Evolutionary conservation across 2,797 vertebrate species (phyloP).

Genomic region (Fundulus diaphanus): DNA sequence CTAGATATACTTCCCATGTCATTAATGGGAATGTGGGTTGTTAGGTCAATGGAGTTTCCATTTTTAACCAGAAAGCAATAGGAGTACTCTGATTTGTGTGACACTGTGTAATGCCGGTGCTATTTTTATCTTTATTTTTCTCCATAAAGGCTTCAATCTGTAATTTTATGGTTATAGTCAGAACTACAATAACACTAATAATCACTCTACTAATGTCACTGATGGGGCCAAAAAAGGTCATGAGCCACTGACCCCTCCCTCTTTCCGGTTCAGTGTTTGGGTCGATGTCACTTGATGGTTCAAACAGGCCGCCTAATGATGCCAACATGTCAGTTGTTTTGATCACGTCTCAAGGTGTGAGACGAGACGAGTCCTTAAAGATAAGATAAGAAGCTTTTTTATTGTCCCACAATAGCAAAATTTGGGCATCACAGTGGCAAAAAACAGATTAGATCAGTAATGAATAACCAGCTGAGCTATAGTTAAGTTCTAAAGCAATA

Average conservation of each 20-base stretch:
- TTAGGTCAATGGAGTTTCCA: constrained; percentile 12
- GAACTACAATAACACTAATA: not conserved
- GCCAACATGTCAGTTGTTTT: not conserved
- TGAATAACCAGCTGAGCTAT: too few relatives aligned
- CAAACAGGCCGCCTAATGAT: not conserved
- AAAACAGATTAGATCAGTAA: too few relatives aligned
- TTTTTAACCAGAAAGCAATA: constrained; percentile 24
- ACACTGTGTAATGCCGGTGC: not conserved
- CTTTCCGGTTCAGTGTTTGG: not conserved
- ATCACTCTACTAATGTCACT: not conserved
- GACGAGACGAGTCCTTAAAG: not conserved
- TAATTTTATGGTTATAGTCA: not conserved
- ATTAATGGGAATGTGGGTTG: not conserved
- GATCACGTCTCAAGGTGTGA: not conserved
- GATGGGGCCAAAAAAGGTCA: not conserved
- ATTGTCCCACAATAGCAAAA: too few relatives aligned
- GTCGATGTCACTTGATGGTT: not conserved
- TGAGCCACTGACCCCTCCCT: not conserved
- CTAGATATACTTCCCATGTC: constrained; percentile 16
- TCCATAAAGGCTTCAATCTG: not conserved
- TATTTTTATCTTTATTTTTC: not conserved
- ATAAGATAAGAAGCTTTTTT: too few relatives aligned
- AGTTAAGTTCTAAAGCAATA: too few relatives aligned
- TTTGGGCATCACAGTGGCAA: too few relatives aligned
- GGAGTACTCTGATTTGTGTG: not conserved